phyloP scores from a whole-genome alignment of 2,888 invertebrate genomes.

The Tethea ocularis region DNA sequence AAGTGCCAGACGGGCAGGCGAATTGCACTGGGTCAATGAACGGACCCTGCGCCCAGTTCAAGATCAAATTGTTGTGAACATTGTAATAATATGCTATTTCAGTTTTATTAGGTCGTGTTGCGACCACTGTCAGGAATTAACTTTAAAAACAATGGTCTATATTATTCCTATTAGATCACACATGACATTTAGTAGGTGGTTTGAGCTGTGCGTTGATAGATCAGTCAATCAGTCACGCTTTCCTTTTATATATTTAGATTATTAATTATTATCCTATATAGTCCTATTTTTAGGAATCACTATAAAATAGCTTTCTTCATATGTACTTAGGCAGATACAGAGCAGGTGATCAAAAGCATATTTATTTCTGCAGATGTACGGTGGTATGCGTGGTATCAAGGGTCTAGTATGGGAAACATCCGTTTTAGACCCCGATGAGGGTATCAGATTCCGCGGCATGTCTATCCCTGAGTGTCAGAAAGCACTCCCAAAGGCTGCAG shows the following conservation, averaged over 20 bases:
- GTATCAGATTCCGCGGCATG: constrained; percentile 96
- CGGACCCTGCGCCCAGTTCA: background rate
- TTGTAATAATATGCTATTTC: background rate
- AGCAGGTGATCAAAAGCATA: background rate
- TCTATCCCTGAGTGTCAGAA: constrained; percentile 94
- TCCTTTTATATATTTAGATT: too few species aligned
- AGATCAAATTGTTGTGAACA: background rate
- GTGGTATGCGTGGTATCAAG: constrained; percentile 98
- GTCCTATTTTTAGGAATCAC: too few species aligned
- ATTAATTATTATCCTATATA: too few species aligned
- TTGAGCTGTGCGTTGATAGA: too few species aligned
- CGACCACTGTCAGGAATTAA: too few species aligned
- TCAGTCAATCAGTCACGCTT: too few species aligned
- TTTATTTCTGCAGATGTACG: constrained; percentile 87
- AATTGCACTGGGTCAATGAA: background rate
- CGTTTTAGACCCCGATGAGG: constrained; percentile 96
- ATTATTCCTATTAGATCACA: too few species aligned
- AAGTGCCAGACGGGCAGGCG: background rate
- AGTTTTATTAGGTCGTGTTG: background rate
- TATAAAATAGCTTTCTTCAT: too few species aligned
- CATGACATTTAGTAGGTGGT: too few species aligned
- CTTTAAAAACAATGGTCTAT: too few species aligned
- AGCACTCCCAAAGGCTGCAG: constrained; percentile 87
- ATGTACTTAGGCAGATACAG: too few species aligned
- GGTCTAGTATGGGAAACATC: constrained; percentile 98